Conservation (phyloP, 2,888 invertebrate species). For the Augochlorella aurata region DNA sequence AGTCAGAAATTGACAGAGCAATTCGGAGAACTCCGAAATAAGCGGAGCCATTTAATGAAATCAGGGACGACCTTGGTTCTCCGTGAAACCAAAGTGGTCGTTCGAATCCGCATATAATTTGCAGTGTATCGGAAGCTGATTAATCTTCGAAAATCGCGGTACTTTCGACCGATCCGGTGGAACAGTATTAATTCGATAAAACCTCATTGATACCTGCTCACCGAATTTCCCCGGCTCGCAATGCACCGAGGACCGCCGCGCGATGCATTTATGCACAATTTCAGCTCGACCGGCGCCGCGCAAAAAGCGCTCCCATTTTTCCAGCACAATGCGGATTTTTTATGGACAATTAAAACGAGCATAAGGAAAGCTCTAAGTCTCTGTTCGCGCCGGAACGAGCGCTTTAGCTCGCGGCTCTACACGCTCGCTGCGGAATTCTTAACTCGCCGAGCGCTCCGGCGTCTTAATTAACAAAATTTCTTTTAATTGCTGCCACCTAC, state of each 20-base stretch:
- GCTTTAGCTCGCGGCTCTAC: neutral
- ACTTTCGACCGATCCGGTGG: too few relatives aligned
- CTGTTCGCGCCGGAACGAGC: neutral
- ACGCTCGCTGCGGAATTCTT: neutral
- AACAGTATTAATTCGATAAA: neutral
- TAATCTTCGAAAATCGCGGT: neutral
- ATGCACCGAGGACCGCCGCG: neutral
- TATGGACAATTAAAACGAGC: neutral
- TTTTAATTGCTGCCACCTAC: too few relatives aligned
- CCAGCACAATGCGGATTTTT: neutral
- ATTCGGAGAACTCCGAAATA: too few relatives aligned
- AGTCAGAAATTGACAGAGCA: too few relatives aligned
- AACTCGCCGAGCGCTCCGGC: neutral
- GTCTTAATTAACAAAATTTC: too few relatives aligned
- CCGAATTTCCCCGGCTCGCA: neutral
- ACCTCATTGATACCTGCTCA: neutral
- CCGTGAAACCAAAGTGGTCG: too few relatives aligned
- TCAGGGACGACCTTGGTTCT: too few relatives aligned
- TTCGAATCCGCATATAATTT: too few relatives aligned
- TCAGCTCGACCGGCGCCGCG: neutral
- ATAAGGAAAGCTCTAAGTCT: neutral
- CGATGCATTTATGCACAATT: constrained; percentile 2
- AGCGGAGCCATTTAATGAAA: too few relatives aligned
- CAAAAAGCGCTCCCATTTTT: neutral
- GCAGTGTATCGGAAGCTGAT: too few relatives aligned